Conservation (phyloP, 2,113 vertebrate species). For the Sturnira hondurensis region DNA sequence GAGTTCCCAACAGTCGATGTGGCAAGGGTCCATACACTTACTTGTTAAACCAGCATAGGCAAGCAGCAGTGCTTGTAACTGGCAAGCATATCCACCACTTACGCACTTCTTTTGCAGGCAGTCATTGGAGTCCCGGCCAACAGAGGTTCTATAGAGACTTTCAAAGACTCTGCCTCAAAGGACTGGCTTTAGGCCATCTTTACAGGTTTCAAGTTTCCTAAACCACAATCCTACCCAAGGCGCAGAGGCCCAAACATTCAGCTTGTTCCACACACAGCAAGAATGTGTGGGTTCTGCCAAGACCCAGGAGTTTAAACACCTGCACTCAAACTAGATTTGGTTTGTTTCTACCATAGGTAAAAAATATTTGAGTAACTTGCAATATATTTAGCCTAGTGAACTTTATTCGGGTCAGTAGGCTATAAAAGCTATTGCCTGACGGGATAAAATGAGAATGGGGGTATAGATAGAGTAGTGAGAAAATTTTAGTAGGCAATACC, state of each 20-base stretch:
- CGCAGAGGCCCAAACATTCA: not conserved
- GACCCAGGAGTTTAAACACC: conserved; percentile 30
- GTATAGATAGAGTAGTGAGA: not conserved
- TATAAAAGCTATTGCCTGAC: not conserved
- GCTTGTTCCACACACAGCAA: not conserved
- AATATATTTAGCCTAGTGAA: not conserved
- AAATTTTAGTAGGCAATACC: not conserved
- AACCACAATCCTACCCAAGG: not conserved
- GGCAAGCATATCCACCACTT: not conserved
- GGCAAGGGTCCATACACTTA: not conserved
- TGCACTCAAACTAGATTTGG: not conserved
- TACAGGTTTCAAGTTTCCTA: not conserved
- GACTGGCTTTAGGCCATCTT: not conserved
- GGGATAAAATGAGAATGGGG: not conserved
- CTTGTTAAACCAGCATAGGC: conserved; percentile 11
- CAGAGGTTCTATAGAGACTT: not conserved
- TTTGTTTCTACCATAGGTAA: not conserved
- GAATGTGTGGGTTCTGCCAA: not conserved
- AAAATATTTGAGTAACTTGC: conserved; percentile 34
- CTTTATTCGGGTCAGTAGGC: not conserved
- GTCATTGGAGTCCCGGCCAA: not conserved
- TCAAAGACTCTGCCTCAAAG: conserved; percentile 24
- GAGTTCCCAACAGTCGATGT: not conserved
- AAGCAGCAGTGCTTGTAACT: not conserved
- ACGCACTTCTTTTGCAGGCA: not conserved